A percentile compares a stretch with the other conserved stretches of the same genome.
Evolutionary conservation across 1,140 invertebrate species (phyloP).

Genomic region (Caenorhabditis brenneri): DNA sequence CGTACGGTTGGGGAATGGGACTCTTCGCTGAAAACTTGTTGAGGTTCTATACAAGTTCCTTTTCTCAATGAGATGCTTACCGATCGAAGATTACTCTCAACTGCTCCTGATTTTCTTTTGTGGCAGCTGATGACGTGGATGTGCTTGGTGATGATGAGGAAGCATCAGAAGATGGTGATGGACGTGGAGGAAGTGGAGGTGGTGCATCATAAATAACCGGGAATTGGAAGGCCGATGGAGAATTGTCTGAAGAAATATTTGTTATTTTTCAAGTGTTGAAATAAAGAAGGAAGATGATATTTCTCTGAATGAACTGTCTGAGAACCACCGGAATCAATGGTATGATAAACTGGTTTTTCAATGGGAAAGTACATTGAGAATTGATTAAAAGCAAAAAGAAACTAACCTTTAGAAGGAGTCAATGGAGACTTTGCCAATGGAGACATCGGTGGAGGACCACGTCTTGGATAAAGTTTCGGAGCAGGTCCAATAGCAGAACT

Average conservation of each 20-base stretch:
- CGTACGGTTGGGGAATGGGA: slow-evolving; percentile 28
- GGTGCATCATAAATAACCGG: slow-evolving; percentile 4
- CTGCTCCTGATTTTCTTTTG: slow-evolving; percentile 15
- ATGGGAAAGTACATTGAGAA: not conserved
- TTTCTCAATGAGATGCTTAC: not conserved
- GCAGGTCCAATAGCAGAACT: not conserved
- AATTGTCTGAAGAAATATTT: slow-evolving; percentile 5
- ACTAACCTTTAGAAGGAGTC: slow-evolving; percentile 10
- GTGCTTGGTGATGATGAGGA: slow-evolving; percentile 28
- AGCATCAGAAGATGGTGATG: slow-evolving; percentile 2
- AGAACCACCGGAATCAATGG: not conserved
- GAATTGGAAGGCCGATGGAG: slow-evolving; percentile 9
- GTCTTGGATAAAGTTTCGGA: slow-evolving; percentile 22
- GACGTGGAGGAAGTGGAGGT: slow-evolving; percentile 18
- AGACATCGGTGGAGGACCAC: slow-evolving; percentile 5
- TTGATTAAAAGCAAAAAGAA: not conserved
- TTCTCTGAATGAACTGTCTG: not conserved
- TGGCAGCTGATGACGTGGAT: not conserved
- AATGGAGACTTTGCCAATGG: slow-evolving; percentile 27
- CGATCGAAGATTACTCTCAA: slow-evolving; percentile 28
- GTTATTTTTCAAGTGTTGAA: not conserved
- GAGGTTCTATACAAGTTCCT: not conserved
- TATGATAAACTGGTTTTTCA: slow-evolving; percentile 5
- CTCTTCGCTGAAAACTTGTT: slow-evolving; percentile 40
- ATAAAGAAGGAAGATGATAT: not conserved